Evolutionary conservation across 2,797 vertebrate genomes (phyloP).

Genomic region (Pseudopleuronectes americanus): DNA sequence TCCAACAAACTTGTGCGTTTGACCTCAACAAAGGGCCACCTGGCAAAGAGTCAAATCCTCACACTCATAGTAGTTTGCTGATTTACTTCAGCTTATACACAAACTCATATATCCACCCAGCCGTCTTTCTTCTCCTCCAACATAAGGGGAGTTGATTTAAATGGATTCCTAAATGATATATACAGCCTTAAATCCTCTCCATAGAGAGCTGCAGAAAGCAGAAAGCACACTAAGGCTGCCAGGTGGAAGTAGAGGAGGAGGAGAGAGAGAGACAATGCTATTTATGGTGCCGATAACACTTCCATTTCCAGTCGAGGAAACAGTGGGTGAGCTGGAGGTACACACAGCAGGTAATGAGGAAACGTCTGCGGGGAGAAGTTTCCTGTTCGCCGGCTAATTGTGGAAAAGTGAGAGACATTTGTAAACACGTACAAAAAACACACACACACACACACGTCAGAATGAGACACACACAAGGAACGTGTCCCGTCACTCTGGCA

Average conservation of each 20-base stretch:
- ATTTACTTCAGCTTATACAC: constrained; percentile 20
- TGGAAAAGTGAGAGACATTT: constrained; percentile 50
- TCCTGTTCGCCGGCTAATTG: constrained; percentile 57
- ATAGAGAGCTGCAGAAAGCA: constrained; percentile 42
- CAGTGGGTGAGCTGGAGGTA: constrained; percentile 37
- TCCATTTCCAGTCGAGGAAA: constrained; percentile 65
- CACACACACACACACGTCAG: constrained; percentile 6
- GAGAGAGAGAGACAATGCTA: constrained; percentile 42
- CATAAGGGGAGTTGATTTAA: constrained; percentile 61
- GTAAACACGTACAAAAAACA: not conserved
- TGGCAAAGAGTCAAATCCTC: constrained; percentile 22
- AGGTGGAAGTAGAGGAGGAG: constrained; percentile 41
- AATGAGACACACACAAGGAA: not conserved
- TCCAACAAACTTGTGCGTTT: not conserved
- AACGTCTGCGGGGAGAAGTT: constrained; percentile 59
- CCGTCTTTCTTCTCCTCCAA: constrained; percentile 45
- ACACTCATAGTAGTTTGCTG: constrained; percentile 12
- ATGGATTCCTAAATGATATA: constrained; percentile 67
- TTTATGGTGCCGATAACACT: constrained; percentile 68
- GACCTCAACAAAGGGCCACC: constrained; percentile 19
- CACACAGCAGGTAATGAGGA: constrained; percentile 60
- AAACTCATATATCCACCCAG: constrained; percentile 28
- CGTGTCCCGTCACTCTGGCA: not conserved
- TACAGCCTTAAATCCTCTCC: constrained; percentile 65
- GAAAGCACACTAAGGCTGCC: constrained; percentile 41